These are phyloP conservation scores for Hemicrepidius hirtus DNA, from an alignment of 2,888 invertebrate species.

Conservation along the genomic window DNA sequence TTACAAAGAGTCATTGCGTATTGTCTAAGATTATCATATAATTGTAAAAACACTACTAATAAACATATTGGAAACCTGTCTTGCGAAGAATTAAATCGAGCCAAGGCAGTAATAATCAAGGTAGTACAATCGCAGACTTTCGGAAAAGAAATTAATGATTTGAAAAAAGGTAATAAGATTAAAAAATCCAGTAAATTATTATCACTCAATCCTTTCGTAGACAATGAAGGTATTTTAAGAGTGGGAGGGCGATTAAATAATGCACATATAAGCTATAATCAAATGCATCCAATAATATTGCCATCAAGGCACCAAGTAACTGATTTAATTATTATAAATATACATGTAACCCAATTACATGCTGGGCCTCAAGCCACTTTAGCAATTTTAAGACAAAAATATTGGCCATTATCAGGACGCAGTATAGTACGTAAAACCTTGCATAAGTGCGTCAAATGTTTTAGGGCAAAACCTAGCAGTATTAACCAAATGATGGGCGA, in stretches of 20 bases:
- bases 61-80: too few relatives aligned
- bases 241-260: slow-evolving; percentile 53
- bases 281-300: slow-evolving; percentile 48
- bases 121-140: too few relatives aligned
- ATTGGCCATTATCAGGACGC: slow-evolving; percentile 41
- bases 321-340: slow-evolving; percentile 50
- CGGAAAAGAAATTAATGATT: too few relatives aligned
- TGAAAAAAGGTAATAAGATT: too few relatives aligned
- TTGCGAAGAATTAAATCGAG: too few relatives aligned
- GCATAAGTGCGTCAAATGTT: slow-evolving; percentile 51
- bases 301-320: slow-evolving; percentile 28
- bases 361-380: slow-evolving; percentile 52
- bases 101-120: too few relatives aligned
- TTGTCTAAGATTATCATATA: too few relatives aligned
- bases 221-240: slow-evolving; percentile 44
- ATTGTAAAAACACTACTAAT: too few relatives aligned
- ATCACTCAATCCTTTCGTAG: slow-evolving; percentile 41
- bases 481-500: slow-evolving; percentile 53
- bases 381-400: slow-evolving; percentile 51
- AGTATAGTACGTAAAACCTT: slow-evolving; percentile 50
- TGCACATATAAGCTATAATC: slow-evolving; percentile 11
- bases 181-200: slow-evolving; percentile 17
- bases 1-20: too few relatives aligned
- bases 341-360: slow-evolving; percentile 29
- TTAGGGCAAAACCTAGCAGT: slow-evolving; percentile 46